Evolutionary conservation across 1,140 invertebrate genomes (phyloP).

Genomic region (Bacillus rossius): DNA sequence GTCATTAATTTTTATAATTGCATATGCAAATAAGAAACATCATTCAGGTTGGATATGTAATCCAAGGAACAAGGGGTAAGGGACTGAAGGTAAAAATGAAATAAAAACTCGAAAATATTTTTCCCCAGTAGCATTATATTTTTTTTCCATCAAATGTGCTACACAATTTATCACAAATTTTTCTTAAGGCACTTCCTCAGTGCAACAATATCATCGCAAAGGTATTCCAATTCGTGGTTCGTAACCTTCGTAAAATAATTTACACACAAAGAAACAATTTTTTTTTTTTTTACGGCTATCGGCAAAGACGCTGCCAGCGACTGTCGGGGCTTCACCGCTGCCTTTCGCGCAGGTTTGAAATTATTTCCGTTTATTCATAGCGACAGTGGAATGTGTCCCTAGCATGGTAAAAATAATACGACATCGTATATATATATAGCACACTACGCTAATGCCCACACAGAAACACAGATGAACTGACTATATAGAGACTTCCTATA

Average conservation of each 20-base stretch:
- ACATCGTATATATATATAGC: slow-evolving; percentile 10
- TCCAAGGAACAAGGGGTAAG: too few relatives aligned
- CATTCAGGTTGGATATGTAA: too few relatives aligned
- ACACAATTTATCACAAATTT: slow-evolving; percentile 24
- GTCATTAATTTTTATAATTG: too few relatives aligned
- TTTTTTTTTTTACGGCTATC: too few relatives aligned
- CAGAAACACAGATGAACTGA: slow-evolving; percentile 7
- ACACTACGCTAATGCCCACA: slow-evolving; percentile 13
- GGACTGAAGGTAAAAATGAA: too few relatives aligned
- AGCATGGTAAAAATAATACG: slow-evolving; percentile 11
- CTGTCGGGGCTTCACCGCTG: not conserved
- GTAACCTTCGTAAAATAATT: too few relatives aligned
- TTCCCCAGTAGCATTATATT: slow-evolving; percentile 11
- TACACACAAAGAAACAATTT: too few relatives aligned
- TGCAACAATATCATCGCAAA: slow-evolving; percentile 21
- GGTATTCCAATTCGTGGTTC: not conserved
- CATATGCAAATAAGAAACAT: too few relatives aligned
- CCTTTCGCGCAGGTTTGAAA: not conserved
- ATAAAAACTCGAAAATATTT: not conserved
- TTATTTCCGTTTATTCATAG: not conserved
- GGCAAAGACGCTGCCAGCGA: too few relatives aligned
- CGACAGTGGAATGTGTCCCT: slow-evolving; percentile 18
- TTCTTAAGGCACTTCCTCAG: slow-evolving; percentile 22
- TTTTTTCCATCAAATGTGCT: slow-evolving; percentile 22
- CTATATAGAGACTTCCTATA: slow-evolving; percentile 9